These are phyloP conservation scores for Lerema accius DNA, from an alignment of 1,140 invertebrate species.

Conservation along the genomic window DNA sequence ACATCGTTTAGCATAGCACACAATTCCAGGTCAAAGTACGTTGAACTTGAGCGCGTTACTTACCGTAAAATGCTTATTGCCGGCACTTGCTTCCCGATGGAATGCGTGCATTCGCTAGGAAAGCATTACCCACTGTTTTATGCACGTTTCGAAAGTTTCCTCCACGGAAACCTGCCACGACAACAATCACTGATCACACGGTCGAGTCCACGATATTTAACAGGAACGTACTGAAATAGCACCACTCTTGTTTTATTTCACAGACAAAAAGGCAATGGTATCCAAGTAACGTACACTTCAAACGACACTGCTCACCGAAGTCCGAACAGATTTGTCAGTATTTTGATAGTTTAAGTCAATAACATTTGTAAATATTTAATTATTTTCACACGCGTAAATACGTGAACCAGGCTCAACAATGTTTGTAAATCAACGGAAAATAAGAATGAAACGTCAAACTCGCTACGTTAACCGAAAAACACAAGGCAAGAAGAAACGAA, in stretches of 20 bases:
- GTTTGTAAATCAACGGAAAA: conserved; percentile 54
- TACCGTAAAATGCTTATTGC: conserved; percentile 81
- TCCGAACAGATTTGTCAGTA: conserved; percentile 41
- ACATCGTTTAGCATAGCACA: conserved; percentile 48
- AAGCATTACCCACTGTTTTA: conserved; percentile 80
- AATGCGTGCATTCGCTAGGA: conserved; percentile 80
- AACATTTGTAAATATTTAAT: conserved; percentile 49
- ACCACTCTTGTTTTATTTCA: conserved; percentile 75
- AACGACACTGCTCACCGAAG: conserved; percentile 52
- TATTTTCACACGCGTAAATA: conserved; percentile 63
- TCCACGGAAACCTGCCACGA: conserved; percentile 78
- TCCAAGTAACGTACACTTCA: conserved; percentile 64
- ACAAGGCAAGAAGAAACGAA: conserved; percentile 69
- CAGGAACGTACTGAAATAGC: conserved; percentile 73
- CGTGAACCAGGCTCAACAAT: conserved; percentile 52
- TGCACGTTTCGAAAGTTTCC: conserved; percentile 81
- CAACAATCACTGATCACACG: conserved; percentile 81
- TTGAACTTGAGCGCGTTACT: conserved; percentile 79
- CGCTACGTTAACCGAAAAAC: conserved; percentile 76
- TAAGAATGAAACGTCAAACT: conserved; percentile 72
- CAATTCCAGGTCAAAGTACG: conserved; percentile 78
- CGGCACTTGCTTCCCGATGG: conserved; percentile 78
- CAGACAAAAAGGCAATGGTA: conserved; percentile 77
- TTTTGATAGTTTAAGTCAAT: conserved; percentile 42
- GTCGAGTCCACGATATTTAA: conserved; percentile 61